Conservation (phyloP, 2,888 invertebrate species). For the Proisotoma minuta region DNA sequence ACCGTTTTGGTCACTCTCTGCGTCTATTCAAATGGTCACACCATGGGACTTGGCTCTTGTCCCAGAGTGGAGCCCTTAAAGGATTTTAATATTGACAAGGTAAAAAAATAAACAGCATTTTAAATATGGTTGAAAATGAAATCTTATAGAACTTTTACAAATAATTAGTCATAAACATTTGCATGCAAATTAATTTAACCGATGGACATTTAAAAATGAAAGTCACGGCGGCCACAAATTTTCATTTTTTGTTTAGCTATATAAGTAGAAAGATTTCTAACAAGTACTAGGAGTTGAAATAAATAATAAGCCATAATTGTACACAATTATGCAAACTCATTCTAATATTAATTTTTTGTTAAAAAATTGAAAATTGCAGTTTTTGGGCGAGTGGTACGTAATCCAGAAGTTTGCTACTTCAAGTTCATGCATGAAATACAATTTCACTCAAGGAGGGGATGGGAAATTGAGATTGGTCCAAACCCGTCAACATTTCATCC, state of each 20-base stretch:
- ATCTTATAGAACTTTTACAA: too few relatives aligned
- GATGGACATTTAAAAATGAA: too few relatives aligned
- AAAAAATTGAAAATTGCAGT: conserved; percentile 58
- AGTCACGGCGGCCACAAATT: too few relatives aligned
- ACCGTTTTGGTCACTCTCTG: background rate
- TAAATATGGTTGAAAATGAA: too few relatives aligned
- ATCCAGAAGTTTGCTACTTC: conserved; percentile 67
- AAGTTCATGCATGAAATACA: conserved; percentile 72
- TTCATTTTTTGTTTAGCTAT: too few relatives aligned
- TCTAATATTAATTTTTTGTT: too few relatives aligned
- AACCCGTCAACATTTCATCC: conserved; percentile 60
- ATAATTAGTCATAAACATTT: too few relatives aligned
- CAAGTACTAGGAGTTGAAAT: too few relatives aligned
- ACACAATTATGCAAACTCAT: too few relatives aligned
- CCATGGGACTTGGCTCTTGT: conserved; percentile 69
- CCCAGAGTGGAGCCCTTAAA: conserved; percentile 68
- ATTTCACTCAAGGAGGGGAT: conserved; percentile 62
- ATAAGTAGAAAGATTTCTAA: too few relatives aligned
- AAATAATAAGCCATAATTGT: too few relatives aligned
- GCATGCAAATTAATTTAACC: too few relatives aligned
- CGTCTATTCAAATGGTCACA: conserved; percentile 20
- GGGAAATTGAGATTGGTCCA: conserved; percentile 66
- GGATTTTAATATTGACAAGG: conserved; percentile 69
- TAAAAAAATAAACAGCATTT: conserved; percentile 53
- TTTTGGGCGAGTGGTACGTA: conserved; percentile 68